Conservation (phyloP, 2,888 invertebrate genomes). For the Cepaea hortensis region DNA sequence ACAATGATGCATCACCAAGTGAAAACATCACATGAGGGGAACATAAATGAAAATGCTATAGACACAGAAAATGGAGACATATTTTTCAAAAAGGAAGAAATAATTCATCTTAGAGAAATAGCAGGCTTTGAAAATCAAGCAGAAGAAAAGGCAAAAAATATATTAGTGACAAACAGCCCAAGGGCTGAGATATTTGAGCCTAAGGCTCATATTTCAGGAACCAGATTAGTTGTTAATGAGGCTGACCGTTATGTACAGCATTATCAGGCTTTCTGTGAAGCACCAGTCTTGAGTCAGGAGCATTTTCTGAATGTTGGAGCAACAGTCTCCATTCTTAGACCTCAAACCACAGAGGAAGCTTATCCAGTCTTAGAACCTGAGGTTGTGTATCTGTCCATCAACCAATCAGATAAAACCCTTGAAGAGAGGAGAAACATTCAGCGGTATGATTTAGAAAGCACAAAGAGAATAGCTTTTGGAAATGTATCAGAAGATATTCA, state of each 20-base stretch:
- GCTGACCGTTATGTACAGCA: conserved; percentile 33
- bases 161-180: not conserved
- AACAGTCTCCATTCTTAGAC: conserved; percentile 29
- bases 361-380: not conserved
- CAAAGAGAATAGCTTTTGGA: not conserved
- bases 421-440: not conserved
- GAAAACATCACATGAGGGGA: no score
- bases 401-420: not conserved
- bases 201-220: conserved; percentile 27
- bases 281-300: conserved; percentile 2
- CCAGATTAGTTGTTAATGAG: conserved; percentile 37
- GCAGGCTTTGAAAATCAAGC: not conserved
- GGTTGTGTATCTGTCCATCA: conserved; percentile 14
- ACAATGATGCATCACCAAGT: no score
- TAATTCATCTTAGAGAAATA: not conserved
- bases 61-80: not conserved
- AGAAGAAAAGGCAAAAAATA: not conserved
- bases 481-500: no score
- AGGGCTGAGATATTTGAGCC: conserved; percentile 17
- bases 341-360: not conserved
- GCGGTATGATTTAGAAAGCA: not conserved
- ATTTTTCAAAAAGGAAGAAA: not conserved
- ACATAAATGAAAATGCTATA: not conserved
- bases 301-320: not conserved
- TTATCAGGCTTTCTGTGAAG: conserved; percentile 32